Conservation (phyloP, 1,140 invertebrate species). For the Grapholita molesta region DNA sequence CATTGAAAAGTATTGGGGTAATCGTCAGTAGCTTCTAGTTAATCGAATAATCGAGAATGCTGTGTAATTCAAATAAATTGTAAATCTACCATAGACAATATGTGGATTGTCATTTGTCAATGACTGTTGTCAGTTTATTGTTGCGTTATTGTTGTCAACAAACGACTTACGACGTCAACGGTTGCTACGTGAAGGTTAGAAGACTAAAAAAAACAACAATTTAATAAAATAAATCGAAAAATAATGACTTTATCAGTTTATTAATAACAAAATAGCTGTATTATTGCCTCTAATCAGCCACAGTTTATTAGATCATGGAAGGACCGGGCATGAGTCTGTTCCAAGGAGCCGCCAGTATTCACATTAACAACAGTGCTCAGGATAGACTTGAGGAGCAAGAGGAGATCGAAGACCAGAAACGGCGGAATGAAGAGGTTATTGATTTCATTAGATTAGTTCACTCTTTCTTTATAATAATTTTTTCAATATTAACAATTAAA, state of each 20-base stretch:
- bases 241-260: background rate
- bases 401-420: constrained; percentile 78
- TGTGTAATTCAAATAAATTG: no score
- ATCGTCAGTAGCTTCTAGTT: no score
- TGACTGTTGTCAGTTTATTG: constrained; percentile 20
- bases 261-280: background rate
- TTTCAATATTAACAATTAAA: constrained; percentile 30
- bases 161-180: constrained; percentile 7
- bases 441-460: background rate
- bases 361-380: constrained; percentile 78
- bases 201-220: constrained; percentile 4
- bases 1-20: no score
- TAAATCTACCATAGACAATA: background rate
- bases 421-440: constrained; percentile 77
- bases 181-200: constrained; percentile 13
- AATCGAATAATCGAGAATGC: no score
- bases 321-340: constrained; percentile 80
- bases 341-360: constrained; percentile 77
- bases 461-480: background rate
- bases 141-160: background rate
- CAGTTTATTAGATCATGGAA: constrained; percentile 55
- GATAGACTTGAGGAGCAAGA: constrained; percentile 79
- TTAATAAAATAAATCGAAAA: background rate
- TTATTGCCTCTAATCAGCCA: background rate
- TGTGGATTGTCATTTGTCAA: no score